These are phyloP conservation scores for Cephalopachus bancanus DNA, from an alignment of 2,797 vertebrate species.

Conservation along the genomic window DNA sequence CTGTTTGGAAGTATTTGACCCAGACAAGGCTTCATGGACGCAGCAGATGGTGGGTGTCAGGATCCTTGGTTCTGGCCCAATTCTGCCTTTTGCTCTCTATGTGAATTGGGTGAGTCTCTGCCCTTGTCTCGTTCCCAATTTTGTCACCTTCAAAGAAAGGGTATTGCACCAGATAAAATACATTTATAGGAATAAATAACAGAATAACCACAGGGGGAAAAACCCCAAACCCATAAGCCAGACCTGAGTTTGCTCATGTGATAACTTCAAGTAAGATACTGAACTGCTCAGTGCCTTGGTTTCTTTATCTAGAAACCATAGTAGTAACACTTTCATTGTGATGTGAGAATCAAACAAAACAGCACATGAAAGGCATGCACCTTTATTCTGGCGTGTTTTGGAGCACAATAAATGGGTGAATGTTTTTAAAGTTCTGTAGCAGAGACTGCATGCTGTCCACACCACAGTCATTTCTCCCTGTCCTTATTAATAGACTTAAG, in stretches of 20 bases:
- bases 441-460: not conserved
- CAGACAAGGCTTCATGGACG: not conserved
- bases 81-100: not conserved
- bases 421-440: not conserved
- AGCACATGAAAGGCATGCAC: not conserved
- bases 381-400: not conserved
- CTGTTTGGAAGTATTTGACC: not conserved
- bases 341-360: not conserved
- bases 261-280: not conserved
- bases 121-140: not conserved
- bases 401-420: not conserved
- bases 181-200: not conserved
- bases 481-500: not conserved
- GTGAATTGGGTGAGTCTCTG: not conserved
- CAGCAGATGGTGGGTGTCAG: not conserved
- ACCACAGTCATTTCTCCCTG: not conserved
- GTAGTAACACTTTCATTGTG: not conserved
- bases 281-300: not conserved
- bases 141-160: not conserved
- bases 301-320: not conserved
- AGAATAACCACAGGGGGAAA: slow-evolving; percentile 1
- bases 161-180: not conserved
- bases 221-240: not conserved
- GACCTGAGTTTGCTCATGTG: not conserved
- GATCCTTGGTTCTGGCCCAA: not conserved